These are phyloP conservation scores for Aptenodytes forsteri DNA, from an alignment of 2,113 vertebrate genomes.

Conservation along the genomic window DNA sequence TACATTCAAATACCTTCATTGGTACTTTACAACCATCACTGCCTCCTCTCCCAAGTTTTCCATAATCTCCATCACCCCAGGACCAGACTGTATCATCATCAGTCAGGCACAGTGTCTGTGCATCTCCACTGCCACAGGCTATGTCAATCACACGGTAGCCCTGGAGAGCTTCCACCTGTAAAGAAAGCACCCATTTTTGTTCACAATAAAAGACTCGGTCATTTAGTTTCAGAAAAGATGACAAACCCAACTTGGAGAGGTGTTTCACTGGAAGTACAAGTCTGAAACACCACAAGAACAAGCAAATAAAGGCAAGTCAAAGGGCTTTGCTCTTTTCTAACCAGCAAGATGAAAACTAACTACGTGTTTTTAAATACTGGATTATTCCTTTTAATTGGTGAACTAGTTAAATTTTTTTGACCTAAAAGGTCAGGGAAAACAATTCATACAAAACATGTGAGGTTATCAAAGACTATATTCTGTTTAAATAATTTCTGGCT, in stretches of 20 bases:
- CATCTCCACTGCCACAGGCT: constrained; percentile 95
- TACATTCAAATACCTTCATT: constrained; percentile 86
- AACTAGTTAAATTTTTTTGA: background rate
- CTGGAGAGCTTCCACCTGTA: constrained; percentile 95
- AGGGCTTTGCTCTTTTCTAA: background rate
- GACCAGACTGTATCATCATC: constrained; percentile 99
- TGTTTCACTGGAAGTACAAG: background rate
- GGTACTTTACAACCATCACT: constrained; percentile 98
- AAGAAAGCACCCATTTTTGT: background rate
- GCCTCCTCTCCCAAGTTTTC: constrained; percentile 94
- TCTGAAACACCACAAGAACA: background rate
- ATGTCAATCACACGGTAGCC: constrained; percentile 95
- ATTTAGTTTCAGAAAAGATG: background rate
- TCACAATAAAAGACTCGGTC: background rate
- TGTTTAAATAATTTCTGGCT: background rate
- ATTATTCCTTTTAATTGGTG: background rate
- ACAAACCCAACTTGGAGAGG: background rate
- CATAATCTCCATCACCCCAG: constrained; percentile 98
- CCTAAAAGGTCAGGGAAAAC: background rate
- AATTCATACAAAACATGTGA: background rate
- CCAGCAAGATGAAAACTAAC: background rate
- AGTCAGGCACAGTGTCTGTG: constrained; percentile 94
- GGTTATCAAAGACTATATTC: background rate
- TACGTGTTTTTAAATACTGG: background rate
- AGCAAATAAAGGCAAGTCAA: background rate